Conservation (phyloP, 2,113 vertebrate genomes). For the Odontophorus gujanensis region DNA sequence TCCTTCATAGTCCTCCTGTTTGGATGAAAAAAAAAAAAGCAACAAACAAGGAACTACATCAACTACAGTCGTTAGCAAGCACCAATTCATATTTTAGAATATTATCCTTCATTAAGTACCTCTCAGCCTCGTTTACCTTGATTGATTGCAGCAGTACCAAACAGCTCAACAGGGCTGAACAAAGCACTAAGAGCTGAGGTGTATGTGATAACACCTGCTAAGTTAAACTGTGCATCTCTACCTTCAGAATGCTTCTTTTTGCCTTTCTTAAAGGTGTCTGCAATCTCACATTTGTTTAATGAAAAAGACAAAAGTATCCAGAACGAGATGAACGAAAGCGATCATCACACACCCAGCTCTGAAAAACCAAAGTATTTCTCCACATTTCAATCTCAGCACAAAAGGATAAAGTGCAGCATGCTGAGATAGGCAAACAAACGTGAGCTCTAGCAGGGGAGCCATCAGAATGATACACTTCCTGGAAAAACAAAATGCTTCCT, state of each 20-base stretch:
- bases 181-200: neutral
- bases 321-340: neutral
- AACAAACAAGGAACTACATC: neutral
- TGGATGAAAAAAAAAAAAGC: neutral
- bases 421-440: accelerated
- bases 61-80: slow-evolving; percentile 4
- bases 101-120: neutral
- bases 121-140: neutral
- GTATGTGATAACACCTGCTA: neutral
- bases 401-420: neutral
- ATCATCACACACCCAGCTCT: neutral
- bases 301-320: neutral
- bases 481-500: neutral
- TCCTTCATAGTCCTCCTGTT: slow-evolving; percentile 89
- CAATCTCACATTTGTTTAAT: neutral
- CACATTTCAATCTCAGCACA: neutral
- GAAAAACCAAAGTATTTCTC: neutral
- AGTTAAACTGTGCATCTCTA: neutral
- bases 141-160: neutral
- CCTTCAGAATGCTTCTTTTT: neutral
- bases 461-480: neutral
- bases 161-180: neutral
- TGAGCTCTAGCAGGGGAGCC: neutral
- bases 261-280: neutral
- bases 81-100: neutral